phyloP scores from a whole-genome alignment of 2,113 vertebrate genomes.

The Bufo bufo region DNA sequence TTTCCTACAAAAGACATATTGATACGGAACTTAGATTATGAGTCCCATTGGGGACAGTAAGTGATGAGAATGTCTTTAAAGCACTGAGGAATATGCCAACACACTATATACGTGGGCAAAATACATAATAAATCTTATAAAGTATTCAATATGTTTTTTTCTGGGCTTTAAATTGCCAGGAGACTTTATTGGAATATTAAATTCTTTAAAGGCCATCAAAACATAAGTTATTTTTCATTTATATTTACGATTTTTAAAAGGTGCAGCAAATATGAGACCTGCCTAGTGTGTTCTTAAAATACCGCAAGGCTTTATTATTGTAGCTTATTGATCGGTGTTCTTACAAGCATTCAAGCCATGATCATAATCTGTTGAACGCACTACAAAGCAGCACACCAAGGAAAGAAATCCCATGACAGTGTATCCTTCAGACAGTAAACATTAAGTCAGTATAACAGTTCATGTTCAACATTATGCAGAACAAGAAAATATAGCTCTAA shows the following conservation, averaged over 20 bases:
- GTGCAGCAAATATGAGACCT: not conserved
- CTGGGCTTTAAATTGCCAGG: not conserved
- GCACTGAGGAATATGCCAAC: no score
- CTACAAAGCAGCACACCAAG: conserved; percentile 2
- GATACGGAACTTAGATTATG: no score
- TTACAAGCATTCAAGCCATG: not conserved
- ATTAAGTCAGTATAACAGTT: conserved; percentile 17
- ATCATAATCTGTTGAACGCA: conserved; percentile 14
- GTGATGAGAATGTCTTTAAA: no score
- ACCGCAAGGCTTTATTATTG: not conserved
- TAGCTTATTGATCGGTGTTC: not conserved
- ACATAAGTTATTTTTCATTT: not conserved
- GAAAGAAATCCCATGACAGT: conserved; percentile 7
- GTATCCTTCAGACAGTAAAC: conserved; percentile 2
- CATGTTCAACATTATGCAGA: not conserved
- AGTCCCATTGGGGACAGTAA: no score
- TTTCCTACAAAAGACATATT: no score
- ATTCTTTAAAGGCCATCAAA: not conserved
- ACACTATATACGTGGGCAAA: no score
- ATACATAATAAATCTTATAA: no score
- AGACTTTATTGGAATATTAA: not conserved
- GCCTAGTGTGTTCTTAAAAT: not conserved
- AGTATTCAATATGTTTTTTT: no score
- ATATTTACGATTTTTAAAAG: not conserved
- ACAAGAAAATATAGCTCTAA: conserved; percentile 7